phyloP scores from a whole-genome alignment of 2,888 invertebrate species.

The Ectemnius cavifrons region DNA sequence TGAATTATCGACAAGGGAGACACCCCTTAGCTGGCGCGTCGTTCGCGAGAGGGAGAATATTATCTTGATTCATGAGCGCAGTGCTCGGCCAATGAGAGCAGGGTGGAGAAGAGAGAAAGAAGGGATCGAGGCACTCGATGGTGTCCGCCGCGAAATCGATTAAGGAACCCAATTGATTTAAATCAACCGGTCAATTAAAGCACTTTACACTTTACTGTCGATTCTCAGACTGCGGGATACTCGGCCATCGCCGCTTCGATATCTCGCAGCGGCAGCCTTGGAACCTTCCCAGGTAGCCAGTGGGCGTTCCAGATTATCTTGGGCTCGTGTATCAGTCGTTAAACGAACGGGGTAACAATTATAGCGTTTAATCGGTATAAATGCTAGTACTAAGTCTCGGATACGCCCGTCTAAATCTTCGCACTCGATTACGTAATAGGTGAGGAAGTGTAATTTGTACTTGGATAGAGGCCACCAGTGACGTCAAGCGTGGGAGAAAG shows the following conservation, averaged over 20 bases:
- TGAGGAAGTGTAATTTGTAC: neutral
- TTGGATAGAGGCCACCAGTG: too few relatives aligned
- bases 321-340: too few relatives aligned
- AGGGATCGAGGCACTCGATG: neutral
- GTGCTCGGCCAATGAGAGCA: neutral
- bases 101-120: neutral
- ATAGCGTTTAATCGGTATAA: too few relatives aligned
- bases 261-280: too few relatives aligned
- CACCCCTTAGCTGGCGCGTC: neutral
- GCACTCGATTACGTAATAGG: neutral
- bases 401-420: too few relatives aligned
- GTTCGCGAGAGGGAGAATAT: constrained; percentile 5
- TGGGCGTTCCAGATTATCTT: too few relatives aligned
- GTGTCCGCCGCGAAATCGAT: constrained; percentile 11
- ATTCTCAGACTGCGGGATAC: neutral
- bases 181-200: constrained; percentile 8
- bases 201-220: neutral
- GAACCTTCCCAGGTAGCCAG: too few relatives aligned
- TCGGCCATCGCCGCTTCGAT: neutral
- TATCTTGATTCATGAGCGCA: constrained; percentile 12
- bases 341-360: too few relatives aligned
- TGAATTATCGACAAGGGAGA: constrained; percentile 18
- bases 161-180: constrained; percentile 14
- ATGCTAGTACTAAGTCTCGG: too few relatives aligned
- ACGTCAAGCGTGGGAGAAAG: too few relatives aligned